Evolutionary conservation across 2,888 invertebrate genomes (phyloP).

Genomic region (Eurytoma californica): DNA sequence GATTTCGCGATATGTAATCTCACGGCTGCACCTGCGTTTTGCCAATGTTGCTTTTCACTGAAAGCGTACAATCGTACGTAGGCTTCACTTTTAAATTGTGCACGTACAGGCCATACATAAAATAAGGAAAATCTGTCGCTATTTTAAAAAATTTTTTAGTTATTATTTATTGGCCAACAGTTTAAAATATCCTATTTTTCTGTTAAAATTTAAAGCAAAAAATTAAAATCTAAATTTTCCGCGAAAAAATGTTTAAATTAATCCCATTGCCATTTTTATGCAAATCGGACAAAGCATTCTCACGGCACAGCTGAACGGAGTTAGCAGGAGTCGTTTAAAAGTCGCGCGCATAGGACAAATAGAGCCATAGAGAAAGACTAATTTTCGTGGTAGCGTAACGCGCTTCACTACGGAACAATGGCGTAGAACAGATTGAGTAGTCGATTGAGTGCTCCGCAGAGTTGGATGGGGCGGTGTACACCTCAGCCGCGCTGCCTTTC

Average conservation of each 20-base stretch:
- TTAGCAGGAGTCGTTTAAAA: constrained; percentile 13
- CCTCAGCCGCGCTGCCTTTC: neutral
- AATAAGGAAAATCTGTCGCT: neutral
- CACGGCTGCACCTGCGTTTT: too few species aligned
- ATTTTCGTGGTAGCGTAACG: constrained; percentile 18
- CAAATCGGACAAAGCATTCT: neutral
- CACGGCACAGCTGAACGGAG: neutral
- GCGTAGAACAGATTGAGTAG: constrained; percentile 63
- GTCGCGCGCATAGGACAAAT: constrained; percentile 35
- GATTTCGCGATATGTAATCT: neutral
- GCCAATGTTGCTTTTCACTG: too few species aligned
- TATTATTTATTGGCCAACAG: too few species aligned
- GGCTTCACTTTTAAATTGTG: neutral
- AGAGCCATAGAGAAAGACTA: constrained; percentile 34
- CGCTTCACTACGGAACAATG: constrained; percentile 24
- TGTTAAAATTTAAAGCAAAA: too few species aligned
- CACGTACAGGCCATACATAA: neutral
- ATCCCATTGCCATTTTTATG: too few species aligned
- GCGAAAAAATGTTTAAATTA: too few species aligned
- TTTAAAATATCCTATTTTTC: too few species aligned
- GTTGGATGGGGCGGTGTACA: constrained; percentile 2
- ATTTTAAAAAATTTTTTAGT: too few species aligned
- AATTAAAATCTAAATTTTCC: too few species aligned
- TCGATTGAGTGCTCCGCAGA: constrained; percentile 64
- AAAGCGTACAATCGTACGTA: too few species aligned